Conservation (phyloP, 2,888 invertebrate species). For the Lasius platythorax region DNA sequence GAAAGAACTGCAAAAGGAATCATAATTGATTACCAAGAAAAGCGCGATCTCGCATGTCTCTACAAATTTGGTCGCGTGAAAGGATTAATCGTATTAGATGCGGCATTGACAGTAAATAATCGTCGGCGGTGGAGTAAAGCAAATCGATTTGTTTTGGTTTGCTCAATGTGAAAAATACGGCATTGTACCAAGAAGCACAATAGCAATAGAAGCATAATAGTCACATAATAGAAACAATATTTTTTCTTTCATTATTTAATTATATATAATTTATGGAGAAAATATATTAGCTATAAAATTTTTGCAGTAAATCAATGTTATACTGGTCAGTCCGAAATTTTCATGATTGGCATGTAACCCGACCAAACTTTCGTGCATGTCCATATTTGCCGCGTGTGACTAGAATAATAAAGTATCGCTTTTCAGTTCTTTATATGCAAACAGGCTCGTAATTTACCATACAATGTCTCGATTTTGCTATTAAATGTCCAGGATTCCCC, state of each 20-base stretch:
- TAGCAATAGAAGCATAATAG: not conserved
- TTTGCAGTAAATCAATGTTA: constrained; percentile 10
- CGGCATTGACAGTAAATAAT: constrained; percentile 20
- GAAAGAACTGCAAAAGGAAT: constrained; percentile 19
- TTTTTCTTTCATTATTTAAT: constrained; percentile 25
- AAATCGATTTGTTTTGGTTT: constrained; percentile 20
- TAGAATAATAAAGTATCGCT: constrained; percentile 49
- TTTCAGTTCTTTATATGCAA: constrained; percentile 40
- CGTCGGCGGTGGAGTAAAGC: constrained; percentile 15
- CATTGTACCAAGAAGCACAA: not conserved
- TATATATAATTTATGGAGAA: not conserved
- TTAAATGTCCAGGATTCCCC: constrained; percentile 5
- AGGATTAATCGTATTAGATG: constrained; percentile 37
- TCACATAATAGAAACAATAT: constrained; percentile 14
- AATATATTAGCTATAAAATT: not conserved
- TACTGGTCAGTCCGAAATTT: constrained; percentile 33
- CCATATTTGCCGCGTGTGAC: constrained; percentile 65
- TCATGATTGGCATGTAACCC: constrained; percentile 57
- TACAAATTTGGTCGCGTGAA: constrained; percentile 55
- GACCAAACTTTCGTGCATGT: constrained; percentile 71
- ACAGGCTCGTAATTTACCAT: constrained; percentile 19
- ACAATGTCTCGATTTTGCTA: constrained; percentile 19
- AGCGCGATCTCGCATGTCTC: constrained; percentile 24
- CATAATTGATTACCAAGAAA: constrained; percentile 28
- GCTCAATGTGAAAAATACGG: constrained; percentile 9